Conservation (phyloP, 1,140 invertebrate species). For the Amyelois transitella region DNA sequence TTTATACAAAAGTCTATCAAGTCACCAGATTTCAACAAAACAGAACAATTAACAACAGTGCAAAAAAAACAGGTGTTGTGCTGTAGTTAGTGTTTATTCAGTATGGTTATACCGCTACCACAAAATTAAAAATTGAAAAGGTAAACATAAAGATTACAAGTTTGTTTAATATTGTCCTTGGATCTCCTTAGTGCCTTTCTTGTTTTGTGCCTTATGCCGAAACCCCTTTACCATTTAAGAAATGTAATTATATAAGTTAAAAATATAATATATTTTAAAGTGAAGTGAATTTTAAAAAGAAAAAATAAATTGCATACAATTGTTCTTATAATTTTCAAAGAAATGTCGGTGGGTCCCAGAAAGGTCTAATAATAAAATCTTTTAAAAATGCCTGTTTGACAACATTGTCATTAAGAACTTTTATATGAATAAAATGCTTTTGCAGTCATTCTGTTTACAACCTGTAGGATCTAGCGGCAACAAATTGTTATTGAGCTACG, state of each 20-base stretch:
- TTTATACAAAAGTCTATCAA: background rate
- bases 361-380: background rate
- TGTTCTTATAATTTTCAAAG: constrained; percentile 34
- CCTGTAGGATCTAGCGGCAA: too few relatives aligned
- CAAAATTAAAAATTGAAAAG: constrained; percentile 14
- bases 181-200: too few relatives aligned
- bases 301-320: background rate
- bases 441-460: too few relatives aligned
- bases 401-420: too few relatives aligned
- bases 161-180: too few relatives aligned
- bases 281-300: background rate
- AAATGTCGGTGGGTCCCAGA: constrained; percentile 22
- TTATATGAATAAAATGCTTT: too few relatives aligned
- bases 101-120: constrained; percentile 24
- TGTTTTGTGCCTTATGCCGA: too few relatives aligned
- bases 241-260: too few relatives aligned
- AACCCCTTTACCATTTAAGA: too few relatives aligned
- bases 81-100: constrained; percentile 8
- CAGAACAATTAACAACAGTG: constrained; percentile 14
- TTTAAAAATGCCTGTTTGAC: background rate
- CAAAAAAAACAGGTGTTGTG: constrained; percentile 11
- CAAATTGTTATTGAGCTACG: too few relatives aligned
- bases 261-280: too few relatives aligned
- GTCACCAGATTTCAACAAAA: too few relatives aligned
- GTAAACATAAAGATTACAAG: constrained; percentile 9